These are phyloP conservation scores for Hormiphora californensis DNA, from an alignment of 37 sponge, comb jelly and placozoan species.

Conservation along the genomic window DNA sequence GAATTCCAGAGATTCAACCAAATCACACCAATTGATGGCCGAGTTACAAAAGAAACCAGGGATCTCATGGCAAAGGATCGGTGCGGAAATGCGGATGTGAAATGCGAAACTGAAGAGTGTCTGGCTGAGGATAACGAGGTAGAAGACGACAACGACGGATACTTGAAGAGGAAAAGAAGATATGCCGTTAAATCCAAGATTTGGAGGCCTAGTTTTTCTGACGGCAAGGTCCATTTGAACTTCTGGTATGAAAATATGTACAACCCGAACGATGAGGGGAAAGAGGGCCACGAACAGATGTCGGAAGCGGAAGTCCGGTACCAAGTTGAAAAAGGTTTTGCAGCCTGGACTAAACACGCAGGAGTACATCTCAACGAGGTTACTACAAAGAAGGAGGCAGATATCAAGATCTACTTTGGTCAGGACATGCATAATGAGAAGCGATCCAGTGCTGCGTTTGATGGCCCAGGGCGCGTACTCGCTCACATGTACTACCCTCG, in stretches of 20 bases:
- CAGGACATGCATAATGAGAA: background rate
- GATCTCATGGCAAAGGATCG: background rate
- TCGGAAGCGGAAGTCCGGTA: background rate
- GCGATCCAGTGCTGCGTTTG: background rate
- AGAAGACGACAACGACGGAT: background rate
- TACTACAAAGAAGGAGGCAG: background rate
- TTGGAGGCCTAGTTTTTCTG: background rate
- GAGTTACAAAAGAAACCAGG: background rate
- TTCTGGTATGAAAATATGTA: background rate
- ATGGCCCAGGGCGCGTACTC: background rate
- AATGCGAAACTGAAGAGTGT: constrained; percentile 24
- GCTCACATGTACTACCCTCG: constrained; percentile 46
- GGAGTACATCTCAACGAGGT: background rate
- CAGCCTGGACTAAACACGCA: constrained; percentile 8
- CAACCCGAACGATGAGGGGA: background rate
- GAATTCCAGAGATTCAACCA: constrained; percentile 33
- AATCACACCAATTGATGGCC: background rate
- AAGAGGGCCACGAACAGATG: constrained; percentile 11
- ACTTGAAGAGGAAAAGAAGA: background rate
- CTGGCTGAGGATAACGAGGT: background rate
- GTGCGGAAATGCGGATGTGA: constrained; percentile 6
- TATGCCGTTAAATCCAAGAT: background rate
- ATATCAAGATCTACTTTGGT: background rate
- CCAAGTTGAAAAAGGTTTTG: background rate
- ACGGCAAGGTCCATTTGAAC: background rate